These are phyloP conservation scores for Thunnus albacares DNA, from an alignment of 2,797 vertebrate genomes.

Conservation along the genomic window DNA sequence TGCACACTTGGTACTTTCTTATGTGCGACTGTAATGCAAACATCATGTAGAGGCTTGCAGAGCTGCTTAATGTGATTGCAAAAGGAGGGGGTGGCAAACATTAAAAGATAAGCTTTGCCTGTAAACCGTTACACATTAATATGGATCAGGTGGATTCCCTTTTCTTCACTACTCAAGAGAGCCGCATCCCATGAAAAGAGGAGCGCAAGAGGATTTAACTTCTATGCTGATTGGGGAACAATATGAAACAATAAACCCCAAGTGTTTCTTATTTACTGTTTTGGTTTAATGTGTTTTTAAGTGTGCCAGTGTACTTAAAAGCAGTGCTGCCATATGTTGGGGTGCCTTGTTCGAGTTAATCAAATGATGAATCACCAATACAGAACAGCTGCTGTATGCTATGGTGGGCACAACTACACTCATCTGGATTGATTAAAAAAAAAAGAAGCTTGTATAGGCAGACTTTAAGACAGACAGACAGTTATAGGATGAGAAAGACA, in stretches of 20 bases:
- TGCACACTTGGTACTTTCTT: constrained; percentile 61
- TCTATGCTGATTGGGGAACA: constrained; percentile 56
- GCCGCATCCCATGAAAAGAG: constrained; percentile 45
- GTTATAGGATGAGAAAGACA: background rate
- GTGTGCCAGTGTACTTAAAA: constrained; percentile 61
- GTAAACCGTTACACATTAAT: constrained; percentile 77
- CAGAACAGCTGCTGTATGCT: constrained; percentile 57
- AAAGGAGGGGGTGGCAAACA: constrained; percentile 54
- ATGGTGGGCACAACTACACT: constrained; percentile 19
- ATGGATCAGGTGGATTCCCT: constrained; percentile 72
- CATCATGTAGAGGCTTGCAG: constrained; percentile 68
- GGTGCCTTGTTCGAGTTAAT: constrained; percentile 79
- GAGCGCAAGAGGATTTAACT: constrained; percentile 45
- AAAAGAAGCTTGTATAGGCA: background rate
- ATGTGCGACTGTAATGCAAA: constrained; percentile 75
- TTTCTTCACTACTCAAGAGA: constrained; percentile 49
- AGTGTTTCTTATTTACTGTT: constrained; percentile 76
- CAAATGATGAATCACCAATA: constrained; percentile 64
- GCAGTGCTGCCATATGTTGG: constrained; percentile 76
- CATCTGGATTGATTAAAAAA: constrained; percentile 52
- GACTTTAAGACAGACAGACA: background rate
- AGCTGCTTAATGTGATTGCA: constrained; percentile 75
- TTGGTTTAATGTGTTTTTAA: constrained; percentile 79
- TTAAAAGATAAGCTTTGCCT: constrained; percentile 77
- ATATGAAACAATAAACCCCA: constrained; percentile 66